These are phyloP conservation scores for Yponomeuta cagnagella DNA, from an alignment of 2,888 invertebrate species.

Conservation along the genomic window DNA sequence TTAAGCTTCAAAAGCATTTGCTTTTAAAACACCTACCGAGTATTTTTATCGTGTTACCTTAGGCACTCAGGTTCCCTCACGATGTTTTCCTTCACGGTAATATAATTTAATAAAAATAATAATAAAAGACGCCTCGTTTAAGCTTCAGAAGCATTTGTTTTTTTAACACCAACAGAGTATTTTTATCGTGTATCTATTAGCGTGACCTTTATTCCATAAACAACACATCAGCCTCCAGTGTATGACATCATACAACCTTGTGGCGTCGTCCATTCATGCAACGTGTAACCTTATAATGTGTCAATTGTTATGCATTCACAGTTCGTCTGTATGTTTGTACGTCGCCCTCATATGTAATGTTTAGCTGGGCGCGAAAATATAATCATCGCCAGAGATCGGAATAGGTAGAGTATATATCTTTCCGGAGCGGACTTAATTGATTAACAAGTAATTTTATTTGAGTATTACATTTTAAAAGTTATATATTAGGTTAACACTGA, in stretches of 20 bases:
- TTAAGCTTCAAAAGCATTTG: no score
- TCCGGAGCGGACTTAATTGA: background rate
- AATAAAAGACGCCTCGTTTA: no score
- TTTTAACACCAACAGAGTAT: background rate
- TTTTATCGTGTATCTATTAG: background rate
- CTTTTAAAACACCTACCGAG: no score
- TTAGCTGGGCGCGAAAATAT: background rate
- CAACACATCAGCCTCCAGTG: background rate
- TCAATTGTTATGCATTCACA: slow-evolving; percentile 12
- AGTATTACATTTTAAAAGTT: no score
- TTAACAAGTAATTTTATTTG: no score
- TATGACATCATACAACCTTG: slow-evolving; percentile 1
- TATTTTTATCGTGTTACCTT: no score
- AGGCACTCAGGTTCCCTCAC: no score
- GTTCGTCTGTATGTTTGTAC: background rate
- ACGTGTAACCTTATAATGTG: slow-evolving; percentile 6
- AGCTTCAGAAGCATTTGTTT: no score
- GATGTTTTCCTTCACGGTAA: no score
- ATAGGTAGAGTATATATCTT: background rate
- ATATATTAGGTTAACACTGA: no score
- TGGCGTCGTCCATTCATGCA: slow-evolving; percentile 15
- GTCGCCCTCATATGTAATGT: slow-evolving; percentile 3
- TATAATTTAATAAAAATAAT: no score
- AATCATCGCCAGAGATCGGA: background rate
- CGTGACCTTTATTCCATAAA: background rate